Evolutionary conservation across 2,888 invertebrate genomes (phyloP).

Genomic region (Sclerodermus sp.): DNA sequence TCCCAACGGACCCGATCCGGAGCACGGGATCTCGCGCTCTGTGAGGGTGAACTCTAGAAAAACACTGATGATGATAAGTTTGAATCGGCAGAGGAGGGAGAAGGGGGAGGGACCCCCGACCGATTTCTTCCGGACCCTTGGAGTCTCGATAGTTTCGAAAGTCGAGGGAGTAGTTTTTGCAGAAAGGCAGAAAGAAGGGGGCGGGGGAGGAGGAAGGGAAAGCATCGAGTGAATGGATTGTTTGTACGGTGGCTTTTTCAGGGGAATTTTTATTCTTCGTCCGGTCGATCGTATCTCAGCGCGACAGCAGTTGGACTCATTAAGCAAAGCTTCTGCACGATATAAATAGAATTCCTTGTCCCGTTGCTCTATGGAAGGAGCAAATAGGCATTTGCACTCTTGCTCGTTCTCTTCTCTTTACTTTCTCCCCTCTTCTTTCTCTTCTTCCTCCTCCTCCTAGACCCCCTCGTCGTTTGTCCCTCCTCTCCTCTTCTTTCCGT

Average conservation of each 20-base stretch:
- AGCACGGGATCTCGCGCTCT: no score
- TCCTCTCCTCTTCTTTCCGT: constrained; percentile 10
- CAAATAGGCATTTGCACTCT: constrained; percentile 35
- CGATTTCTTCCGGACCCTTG: no score
- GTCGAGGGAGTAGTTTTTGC: no score
- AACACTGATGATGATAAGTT: no score
- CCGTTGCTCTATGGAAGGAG: constrained; percentile 32
- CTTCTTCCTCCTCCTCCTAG: constrained; percentile 10
- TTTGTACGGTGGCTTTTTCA: no score
- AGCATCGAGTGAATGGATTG: no score
- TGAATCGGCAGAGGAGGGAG: no score
- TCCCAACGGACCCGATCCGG: no score
- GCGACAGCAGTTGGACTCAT: constrained; percentile 54
- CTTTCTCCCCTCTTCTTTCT: constrained; percentile 13
- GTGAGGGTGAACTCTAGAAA: no score
- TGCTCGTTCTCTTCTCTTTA: constrained; percentile 9
- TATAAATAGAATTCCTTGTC: constrained; percentile 49
- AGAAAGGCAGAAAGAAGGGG: not conserved
- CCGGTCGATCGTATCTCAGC: constrained; percentile 45
- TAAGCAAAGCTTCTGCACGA: constrained; percentile 50
- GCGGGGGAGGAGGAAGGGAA: not conserved
- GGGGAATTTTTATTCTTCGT: not conserved
- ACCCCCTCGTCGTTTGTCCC: constrained; percentile 9
- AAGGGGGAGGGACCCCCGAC: no score
- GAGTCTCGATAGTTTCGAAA: not conserved